Conservation (phyloP, 2,888 invertebrate genomes). For the Atrina japonica region DNA sequence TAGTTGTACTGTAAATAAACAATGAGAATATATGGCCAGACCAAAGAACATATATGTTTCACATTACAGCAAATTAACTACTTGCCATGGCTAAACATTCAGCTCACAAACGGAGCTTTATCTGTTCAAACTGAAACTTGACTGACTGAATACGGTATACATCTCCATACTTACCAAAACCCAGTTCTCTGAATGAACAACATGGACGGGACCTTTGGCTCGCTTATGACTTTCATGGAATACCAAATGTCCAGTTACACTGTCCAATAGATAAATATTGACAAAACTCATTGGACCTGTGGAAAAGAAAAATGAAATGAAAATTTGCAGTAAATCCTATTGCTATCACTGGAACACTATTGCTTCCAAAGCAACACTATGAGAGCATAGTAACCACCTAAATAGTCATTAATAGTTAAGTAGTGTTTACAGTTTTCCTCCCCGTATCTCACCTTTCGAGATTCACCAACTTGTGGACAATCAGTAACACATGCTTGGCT, state of each 20-base stretch:
- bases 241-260: constrained; percentile 92
- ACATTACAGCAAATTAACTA: not conserved
- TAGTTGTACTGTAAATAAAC: constrained; percentile 86
- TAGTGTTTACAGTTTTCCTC: too few relatives aligned
- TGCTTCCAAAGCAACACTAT: too few relatives aligned
- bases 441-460: too few relatives aligned
- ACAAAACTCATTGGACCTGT: constrained; percentile 81
- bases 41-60: not conserved
- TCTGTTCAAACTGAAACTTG: too few relatives aligned
- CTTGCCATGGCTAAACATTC: not conserved
- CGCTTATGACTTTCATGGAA: constrained; percentile 92
- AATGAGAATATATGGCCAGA: too few relatives aligned
- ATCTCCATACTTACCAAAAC: constrained; percentile 85
- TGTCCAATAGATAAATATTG: constrained; percentile 93
- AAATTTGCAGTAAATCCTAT: not conserved
- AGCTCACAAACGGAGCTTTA: too few relatives aligned
- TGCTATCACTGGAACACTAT: too few relatives aligned
- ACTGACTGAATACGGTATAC: not conserved
- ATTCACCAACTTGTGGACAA: too few relatives aligned
- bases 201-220: constrained; percentile 90
- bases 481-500: too few relatives aligned
- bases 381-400: too few relatives aligned
- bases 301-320: not conserved
- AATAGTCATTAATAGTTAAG: too few relatives aligned
- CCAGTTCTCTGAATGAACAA: constrained; percentile 98